These are phyloP conservation scores for Beroe ovata DNA, from an alignment of 37 sponge, comb jelly and placozoan species.

Conservation along the genomic window DNA sequence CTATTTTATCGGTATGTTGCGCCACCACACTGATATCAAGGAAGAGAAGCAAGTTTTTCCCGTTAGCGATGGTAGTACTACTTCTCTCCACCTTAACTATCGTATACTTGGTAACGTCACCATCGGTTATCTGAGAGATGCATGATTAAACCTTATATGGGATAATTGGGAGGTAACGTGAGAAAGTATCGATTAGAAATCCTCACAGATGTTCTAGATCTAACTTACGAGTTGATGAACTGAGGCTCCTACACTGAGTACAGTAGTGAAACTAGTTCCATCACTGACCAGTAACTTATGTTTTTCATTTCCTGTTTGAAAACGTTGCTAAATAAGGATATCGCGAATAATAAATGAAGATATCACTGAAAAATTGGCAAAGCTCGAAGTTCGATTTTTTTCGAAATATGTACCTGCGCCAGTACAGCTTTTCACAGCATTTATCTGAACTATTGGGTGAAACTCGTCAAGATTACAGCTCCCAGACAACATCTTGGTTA, in stretches of 20 bases:
- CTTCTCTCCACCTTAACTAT: conserved; percentile 13
- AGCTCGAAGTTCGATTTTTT: no score
- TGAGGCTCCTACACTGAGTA: background rate
- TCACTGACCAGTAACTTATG: conserved; percentile 22
- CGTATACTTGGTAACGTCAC: background rate
- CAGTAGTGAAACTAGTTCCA: conserved; percentile 9
- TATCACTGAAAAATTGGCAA: no score
- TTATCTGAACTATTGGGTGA: conserved; percentile 5
- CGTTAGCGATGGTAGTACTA: background rate
- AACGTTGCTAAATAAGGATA: no score
- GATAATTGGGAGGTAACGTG: no score
- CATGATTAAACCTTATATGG: no score
- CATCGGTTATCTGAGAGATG: conserved; percentile 9
- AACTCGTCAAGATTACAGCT: background rate
- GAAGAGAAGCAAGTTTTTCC: background rate
- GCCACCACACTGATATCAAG: background rate
- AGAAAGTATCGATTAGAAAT: no score
- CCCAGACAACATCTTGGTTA: background rate
- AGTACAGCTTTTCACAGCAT: conserved; percentile 19
- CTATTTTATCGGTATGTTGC: background rate
- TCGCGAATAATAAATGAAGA: no score
- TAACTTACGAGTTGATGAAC: background rate
- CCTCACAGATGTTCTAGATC: no score
- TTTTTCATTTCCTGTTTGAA: background rate
- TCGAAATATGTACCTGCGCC: background rate